Percentiles rank a stretch among this genome's conserved stretches.
Conservation (phyloP, 2,797 vertebrate species). For the Bradypus variegatus region DNA sequence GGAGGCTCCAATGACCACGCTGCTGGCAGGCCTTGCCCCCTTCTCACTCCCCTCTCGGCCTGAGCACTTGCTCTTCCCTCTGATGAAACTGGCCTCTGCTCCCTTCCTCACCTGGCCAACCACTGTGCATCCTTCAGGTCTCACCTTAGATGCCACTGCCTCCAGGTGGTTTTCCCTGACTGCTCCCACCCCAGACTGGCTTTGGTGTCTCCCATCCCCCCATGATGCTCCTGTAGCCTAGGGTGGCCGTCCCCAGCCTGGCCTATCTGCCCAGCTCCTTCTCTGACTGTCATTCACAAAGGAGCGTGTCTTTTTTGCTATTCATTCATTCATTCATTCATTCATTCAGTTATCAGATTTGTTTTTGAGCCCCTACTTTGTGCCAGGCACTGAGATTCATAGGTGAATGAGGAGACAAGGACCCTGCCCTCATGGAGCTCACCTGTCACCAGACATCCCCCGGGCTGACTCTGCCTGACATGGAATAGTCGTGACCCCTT, state of each 20-base stretch:
- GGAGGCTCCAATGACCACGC: too few relatives aligned
- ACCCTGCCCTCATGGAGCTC: accelerated
- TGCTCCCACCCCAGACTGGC: background rate
- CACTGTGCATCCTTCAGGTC: too few relatives aligned
- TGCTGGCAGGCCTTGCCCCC: background rate
- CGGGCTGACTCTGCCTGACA: background rate
- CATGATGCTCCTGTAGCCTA: too few relatives aligned
- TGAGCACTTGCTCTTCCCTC: background rate
- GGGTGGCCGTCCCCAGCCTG: background rate
- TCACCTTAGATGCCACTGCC: background rate
- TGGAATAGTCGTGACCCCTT: accelerated
- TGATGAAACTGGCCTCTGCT: background rate
- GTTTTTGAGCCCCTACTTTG: background rate
- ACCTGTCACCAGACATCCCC: accelerated
- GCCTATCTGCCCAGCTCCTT: background rate
- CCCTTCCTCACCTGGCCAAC: background rate
- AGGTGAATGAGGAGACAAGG: background rate
- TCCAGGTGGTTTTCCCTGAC: background rate
- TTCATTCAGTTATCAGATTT: background rate
- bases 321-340: background rate
- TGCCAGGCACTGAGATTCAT: background rate
- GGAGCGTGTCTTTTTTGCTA: background rate
- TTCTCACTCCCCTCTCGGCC: background rate
- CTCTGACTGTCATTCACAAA: background rate
- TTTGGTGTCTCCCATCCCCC: background rate